Base-by-base conservation (phyloP, 2,113 vertebrate species). In the Dinomys branickii region DNA sequence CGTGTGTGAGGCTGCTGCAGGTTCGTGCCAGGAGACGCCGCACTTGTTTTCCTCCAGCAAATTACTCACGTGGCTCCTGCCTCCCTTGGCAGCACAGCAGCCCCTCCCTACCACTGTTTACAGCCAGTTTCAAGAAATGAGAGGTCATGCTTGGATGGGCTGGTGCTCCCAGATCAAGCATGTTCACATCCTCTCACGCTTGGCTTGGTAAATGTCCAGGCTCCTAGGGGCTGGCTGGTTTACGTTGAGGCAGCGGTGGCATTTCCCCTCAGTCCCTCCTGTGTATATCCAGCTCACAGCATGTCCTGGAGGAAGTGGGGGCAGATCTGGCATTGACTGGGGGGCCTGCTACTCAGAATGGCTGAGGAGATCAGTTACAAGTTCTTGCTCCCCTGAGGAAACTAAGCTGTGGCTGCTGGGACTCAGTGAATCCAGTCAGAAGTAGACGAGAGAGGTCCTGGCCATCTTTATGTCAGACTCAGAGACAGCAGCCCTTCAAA, bases 101-200 rank as follows among this genome's bases (percentile, higher is more conserved):
- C 97, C 97, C 98, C 98, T 98, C 98, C 98, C 98, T 97, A 88
- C 35, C 96, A 91, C 97, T 98, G 98, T 98, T 98, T 97, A 98
- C 98, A 95, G 98, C 96, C 94, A 24, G 94, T 90, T 98, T 88
- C 77, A n/a, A 97, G 97, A 95, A 97, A 90, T 0, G 85, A 89
- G 95, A 97, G 97, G 93, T 94, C 58, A 91, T 3, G 90, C 95
- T 61, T 7, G 33, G 91, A 94, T 59, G 58, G 86, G 65, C 77
- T 14, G 1, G 93, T 38, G 87, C 92, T 59, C 19, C 7, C 1
- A 56, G 28, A 59, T 52, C 41, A 30, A 0, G 90, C 69, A 61
- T 26, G 2, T 11, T 86, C 84, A 58, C 10, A 61, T 26, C 44
- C 2, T 92, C 0, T 14, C 54, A 73, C 84, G 92, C 96, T 3